Evolutionary conservation across 2,888 invertebrate genomes (phyloP), one percentile per base, ranked within the genome.

Genomic region (Phyllotreta cruciferae): DNA sequence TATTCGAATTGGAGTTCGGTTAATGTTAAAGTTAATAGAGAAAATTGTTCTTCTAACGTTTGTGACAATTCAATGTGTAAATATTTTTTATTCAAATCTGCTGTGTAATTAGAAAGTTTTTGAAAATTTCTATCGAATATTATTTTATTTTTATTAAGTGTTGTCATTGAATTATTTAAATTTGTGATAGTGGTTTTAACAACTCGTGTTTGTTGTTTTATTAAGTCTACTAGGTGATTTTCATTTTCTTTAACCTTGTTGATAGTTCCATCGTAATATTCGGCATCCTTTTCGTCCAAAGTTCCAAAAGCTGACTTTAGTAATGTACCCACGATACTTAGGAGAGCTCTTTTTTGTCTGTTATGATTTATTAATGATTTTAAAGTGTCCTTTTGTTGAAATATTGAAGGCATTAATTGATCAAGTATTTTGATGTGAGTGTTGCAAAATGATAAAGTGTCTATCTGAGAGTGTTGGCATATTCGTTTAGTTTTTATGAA

Each of bases 221-320:
- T 8, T 4, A 65, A n/a, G 6, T 54, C n/a, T 6, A 58, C 1
- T 10, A 62, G 4, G n/a, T 57, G 6, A 5, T 42, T 39, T 8
- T 61, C 61, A n/a, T 62, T 61, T 7, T 37, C 11, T 6, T 45
- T 41, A 0, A 47, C n/a, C 6, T 53, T 44, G 11, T 60, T 55
- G 8, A 63, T 63, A 8, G 56, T 47, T 2, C 58, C 24, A 44
- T 50, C 56, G 50, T 66, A 66, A 53, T 38, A 55, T 54, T 53
- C 13, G 13, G 60, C 63, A 35, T 66, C 66, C 34, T 66, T 14
- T 42, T 37, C 45, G 41, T 54, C 60, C 11, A 54, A 24, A 34
- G 54, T 64, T 39, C 66, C 62, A 8, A 64, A 56, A 13, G 62
- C 13, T 7, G 54, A 44, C 60, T 66, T 64, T 34, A 66, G 47